Evolutionary conservation across 2,797 vertebrate genomes (phyloP).

Genomic region (Tamandua tetradactyla): DNA sequence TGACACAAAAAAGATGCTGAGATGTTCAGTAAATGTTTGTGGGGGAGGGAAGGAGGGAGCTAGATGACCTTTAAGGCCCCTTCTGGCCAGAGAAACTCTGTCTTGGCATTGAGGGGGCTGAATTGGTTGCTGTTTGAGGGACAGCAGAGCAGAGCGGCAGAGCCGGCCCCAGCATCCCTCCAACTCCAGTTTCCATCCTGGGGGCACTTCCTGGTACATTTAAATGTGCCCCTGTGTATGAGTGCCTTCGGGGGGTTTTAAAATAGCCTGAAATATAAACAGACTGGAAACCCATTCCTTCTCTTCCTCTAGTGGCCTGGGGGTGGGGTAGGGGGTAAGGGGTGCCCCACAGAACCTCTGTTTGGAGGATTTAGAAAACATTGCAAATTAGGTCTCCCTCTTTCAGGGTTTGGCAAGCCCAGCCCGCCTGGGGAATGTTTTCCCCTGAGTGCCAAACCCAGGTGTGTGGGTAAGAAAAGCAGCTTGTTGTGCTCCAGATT

Average conservation of each 20-base stretch:
- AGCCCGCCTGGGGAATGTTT: neutral
- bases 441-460: neutral
- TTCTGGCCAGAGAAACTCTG: slow-evolving; percentile 57
- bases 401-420: neutral
- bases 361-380: neutral
- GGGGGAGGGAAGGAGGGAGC: neutral
- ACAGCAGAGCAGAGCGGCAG: slow-evolving; percentile 11
- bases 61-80: slow-evolving; percentile 55
- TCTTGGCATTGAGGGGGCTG: slow-evolving; percentile 68
- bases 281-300: slow-evolving; percentile 26
- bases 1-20: neutral
- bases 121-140: slow-evolving; percentile 68
- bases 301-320: neutral
- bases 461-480: neutral
- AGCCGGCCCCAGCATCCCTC: slow-evolving; percentile 29
- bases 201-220: slow-evolving; percentile 71
- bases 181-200: slow-evolving; percentile 53
- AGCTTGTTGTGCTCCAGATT: neutral
- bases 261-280: slow-evolving; percentile 72
- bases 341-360: neutral
- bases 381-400: slow-evolving; percentile 23
- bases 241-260: slow-evolving; percentile 40
- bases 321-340: neutral
- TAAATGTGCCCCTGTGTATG: slow-evolving; percentile 67
- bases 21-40: neutral